Percentiles rank a stretch among this genome's conserved stretches.
Conservation (phyloP, 2,888 invertebrate species). For the Rhingia campestris region DNA sequence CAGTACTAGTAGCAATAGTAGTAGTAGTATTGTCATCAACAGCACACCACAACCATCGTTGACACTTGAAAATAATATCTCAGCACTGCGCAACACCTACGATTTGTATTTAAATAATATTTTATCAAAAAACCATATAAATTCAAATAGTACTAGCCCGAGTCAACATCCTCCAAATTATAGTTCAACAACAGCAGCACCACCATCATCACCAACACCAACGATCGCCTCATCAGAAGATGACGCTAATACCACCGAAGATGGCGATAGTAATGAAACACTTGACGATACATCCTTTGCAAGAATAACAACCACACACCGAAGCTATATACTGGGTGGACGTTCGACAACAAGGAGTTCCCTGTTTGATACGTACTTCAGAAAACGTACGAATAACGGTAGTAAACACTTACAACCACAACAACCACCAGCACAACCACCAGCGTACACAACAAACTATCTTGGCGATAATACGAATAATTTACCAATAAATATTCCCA, state of each 20-base stretch:
- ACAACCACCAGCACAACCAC: slow-evolving; percentile 68
- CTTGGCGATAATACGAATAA: slow-evolving; percentile 82
- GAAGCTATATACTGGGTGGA: slow-evolving; percentile 74
- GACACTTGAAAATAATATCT: slow-evolving; percentile 56
- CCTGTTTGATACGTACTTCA: slow-evolving; percentile 81
- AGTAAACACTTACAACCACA: slow-evolving; percentile 66
- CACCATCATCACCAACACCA: slow-evolving; percentile 72
- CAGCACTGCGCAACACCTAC: slow-evolving; percentile 80
- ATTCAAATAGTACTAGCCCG: slow-evolving; percentile 69
- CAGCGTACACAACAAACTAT: slow-evolving; percentile 84
- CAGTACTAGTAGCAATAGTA: slow-evolving; percentile 56
- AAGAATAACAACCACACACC: slow-evolving; percentile 68
- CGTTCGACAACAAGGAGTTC: slow-evolving; percentile 77
- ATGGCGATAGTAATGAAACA: slow-evolving; percentile 64
- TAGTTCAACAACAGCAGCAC: slow-evolving; percentile 62
- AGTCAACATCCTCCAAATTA: slow-evolving; percentile 70
- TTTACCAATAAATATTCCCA: slow-evolving; percentile 77
- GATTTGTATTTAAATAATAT: slow-evolving; percentile 79
- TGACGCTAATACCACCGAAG: slow-evolving; percentile 39
- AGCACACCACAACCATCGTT: slow-evolving; percentile 36
- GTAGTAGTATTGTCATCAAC: slow-evolving; percentile 55
- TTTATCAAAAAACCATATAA: slow-evolving; percentile 59
- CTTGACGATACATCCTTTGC: slow-evolving; percentile 35
- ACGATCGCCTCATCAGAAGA: not conserved
- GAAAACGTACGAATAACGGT: slow-evolving; percentile 76